Evolutionary conservation across 92 coral and sea anemone species (phyloP).

Genomic region (Meandrina meandrites): DNA sequence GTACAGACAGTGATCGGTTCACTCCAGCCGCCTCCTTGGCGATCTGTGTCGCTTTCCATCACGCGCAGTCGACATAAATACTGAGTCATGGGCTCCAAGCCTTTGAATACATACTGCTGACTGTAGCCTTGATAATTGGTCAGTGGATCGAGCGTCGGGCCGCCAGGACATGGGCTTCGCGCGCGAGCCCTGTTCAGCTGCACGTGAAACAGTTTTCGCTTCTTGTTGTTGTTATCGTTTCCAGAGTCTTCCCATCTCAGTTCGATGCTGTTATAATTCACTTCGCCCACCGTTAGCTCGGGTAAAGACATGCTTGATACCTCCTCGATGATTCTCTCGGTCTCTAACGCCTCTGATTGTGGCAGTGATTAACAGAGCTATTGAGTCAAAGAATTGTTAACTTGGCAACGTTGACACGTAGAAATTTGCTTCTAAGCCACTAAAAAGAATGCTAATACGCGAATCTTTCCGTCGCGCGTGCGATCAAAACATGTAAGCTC

Average conservation of each 20-base stretch:
- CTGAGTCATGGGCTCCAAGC: conserved; percentile 87
- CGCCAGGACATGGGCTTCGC: conserved; percentile 86
- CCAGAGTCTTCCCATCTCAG: conserved; percentile 74
- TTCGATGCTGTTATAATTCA: conserved; percentile 95
- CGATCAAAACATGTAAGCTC: background rate
- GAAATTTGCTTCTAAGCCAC: background rate
- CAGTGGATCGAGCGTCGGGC: conserved; percentile 77
- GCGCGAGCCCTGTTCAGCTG: conserved; percentile 81
- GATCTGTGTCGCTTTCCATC: conserved; percentile 61
- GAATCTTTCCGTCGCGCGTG: background rate
- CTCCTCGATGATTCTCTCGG: conserved; percentile 7
- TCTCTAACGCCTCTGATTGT: conserved; percentile 1
- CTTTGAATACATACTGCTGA: conserved; percentile 75
- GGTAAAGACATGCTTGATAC: conserved; percentile 44
- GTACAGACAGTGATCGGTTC: conserved; percentile 74
- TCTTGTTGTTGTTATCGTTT: conserved; percentile 61
- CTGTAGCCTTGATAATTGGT: conserved; percentile 94
- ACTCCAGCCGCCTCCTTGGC: conserved; percentile 76
- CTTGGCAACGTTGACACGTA: conserved; percentile 16
- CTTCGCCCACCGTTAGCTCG: conserved; percentile 71
- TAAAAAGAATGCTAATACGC: background rate
- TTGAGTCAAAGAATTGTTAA: background rate
- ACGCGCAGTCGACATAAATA: conserved; percentile 71
- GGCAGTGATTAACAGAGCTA: background rate
- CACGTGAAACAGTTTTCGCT: conserved; percentile 66